Base-by-base conservation (phyloP, 2,888 invertebrate species). In the Catocala nupta region DNA sequence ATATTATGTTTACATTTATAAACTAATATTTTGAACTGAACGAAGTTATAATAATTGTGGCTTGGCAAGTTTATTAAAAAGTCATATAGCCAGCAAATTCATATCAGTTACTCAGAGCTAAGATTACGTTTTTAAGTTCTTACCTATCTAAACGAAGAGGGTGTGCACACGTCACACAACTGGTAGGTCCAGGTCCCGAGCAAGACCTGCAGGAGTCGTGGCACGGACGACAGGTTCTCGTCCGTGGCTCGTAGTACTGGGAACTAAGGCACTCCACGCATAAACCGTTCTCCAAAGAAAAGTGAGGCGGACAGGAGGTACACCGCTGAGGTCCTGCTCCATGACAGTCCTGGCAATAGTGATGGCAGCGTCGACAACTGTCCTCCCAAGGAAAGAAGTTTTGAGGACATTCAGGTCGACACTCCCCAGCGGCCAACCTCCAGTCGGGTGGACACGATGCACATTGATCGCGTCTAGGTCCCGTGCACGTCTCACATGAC, bases 361-460 rank as follows among this genome's bases (percentile, higher is more conserved):
- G 97, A 91, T 98, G 98, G 89, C 98, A 98, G 82, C 97, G 97
- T 75, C 97, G 96, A 84, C 98, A 98, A 56, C 97, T 97, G 71
- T 96, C 97, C 77, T 96, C 96, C 73, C 97, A 97, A 73, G 97
- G 96, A 85, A 97, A 98, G 87, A 97, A 98, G 63, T 97, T 93
- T 81, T 97, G 97, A 1, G 98, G 97, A 86, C 98, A 98, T 82
- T 97, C 97, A 0, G 97, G 97, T 82, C 97, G 96, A 81, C 98
- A 98, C 87, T 97, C 97, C 1, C 97, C 97, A 2, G 97, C 97
- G 5, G 97, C 96, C 66, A 98, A 86, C 84, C 97, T 96, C 97
- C 97, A 97, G 16, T 96, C 96, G 39, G 95, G 94, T 0, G 97
- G 97, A 86, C 98, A 98, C 34, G 96, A 96, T 0, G 98, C 97